Percentiles rank a stretch among this genome's conserved stretches.
phyloP scores from a whole-genome alignment of 2,888 invertebrate species.

The Scrobipalpa costella region DNA sequence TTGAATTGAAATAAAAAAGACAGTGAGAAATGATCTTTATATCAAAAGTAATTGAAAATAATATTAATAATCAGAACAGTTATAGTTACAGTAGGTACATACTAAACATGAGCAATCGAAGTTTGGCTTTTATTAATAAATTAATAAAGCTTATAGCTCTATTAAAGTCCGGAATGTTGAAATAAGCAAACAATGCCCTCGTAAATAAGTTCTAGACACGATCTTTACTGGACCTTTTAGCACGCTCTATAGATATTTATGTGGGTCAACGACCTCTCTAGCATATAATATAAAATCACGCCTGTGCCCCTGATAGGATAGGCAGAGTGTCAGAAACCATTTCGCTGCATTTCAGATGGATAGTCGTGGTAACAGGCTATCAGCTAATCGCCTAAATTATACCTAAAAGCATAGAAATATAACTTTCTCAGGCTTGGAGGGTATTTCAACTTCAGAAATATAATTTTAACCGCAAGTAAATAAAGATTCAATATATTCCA shows the following conservation, averaged over 20 bases:
- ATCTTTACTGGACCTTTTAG: constrained; percentile 3
- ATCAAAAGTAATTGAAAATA: not conserved
- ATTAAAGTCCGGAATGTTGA: constrained; percentile 5
- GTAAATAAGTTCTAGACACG: constrained; percentile 1
- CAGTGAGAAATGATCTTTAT: not conserved
- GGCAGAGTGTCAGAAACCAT: no score
- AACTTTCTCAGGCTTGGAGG: no score
- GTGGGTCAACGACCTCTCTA: not conserved
- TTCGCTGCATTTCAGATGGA: no score
- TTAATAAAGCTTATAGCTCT: not conserved
- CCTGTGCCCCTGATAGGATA: not conserved
- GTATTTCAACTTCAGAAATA: no score
- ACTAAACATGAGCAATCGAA: not conserved
- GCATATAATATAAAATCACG: not conserved
- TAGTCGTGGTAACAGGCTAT: no score
- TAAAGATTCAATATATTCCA: no score
- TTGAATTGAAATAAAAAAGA: not conserved
- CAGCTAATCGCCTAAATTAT: no score
- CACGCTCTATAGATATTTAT: not conserved
- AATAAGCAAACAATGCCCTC: constrained; percentile 10
- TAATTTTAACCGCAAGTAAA: no score
- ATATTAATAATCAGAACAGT: no score
- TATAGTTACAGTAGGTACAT: no score
- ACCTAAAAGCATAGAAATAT: no score
- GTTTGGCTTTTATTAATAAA: constrained; percentile 5